These are phyloP conservation scores for Trichonephila clavata DNA, from an alignment of 1,140 invertebrate species.

Conservation along the genomic window DNA sequence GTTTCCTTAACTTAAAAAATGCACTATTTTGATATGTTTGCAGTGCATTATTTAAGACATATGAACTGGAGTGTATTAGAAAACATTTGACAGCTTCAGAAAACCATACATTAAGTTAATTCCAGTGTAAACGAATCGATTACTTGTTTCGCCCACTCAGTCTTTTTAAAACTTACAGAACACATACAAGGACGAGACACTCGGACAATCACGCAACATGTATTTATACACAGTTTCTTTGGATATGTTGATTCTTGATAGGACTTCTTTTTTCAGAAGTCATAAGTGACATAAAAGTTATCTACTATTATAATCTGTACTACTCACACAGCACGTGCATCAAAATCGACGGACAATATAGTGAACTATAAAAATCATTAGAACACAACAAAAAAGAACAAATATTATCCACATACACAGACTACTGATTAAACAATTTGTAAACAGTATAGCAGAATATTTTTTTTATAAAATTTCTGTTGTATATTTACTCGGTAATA, in stretches of 20 bases:
- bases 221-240: conserved; percentile 70
- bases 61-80: no score
- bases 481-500: no score
- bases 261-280: conserved; percentile 61
- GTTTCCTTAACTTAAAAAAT: no score
- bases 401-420: no score
- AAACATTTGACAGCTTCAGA: not conserved
- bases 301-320: not conserved
- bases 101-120: not conserved
- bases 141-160: not conserved
- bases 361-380: not conserved
- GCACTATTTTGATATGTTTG: no score
- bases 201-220: conserved; percentile 47
- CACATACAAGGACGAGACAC: conserved; percentile 35
- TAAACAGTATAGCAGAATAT: no score
- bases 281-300: conserved; percentile 30
- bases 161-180: not conserved
- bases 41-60: no score
- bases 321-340: not conserved
- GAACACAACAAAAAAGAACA: not conserved
- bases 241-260: conserved; percentile 77
- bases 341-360: not conserved
- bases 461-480: no score
- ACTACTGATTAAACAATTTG: no score
- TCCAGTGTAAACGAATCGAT: not conserved